phyloP scores from a whole-genome alignment of 1,140 invertebrate species.

The Sarcophaga bullata region DNA sequence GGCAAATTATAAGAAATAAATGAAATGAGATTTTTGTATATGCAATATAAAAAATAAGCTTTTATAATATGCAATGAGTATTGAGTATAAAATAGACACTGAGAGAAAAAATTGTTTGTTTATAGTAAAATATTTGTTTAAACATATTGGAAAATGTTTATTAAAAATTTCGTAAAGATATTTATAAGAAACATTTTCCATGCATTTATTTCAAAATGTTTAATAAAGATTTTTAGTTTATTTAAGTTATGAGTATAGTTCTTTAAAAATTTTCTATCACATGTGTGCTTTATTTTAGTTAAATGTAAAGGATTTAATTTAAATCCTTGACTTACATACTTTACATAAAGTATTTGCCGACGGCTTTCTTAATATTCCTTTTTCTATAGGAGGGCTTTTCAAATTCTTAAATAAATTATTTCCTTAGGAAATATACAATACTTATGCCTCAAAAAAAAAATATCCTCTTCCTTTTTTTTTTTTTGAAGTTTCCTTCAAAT shows the following conservation, averaged over 20 bases:
- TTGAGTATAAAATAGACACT: conserved; percentile 45
- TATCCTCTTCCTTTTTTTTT: no score
- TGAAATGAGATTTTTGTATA: not conserved
- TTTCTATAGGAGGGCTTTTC: not conserved
- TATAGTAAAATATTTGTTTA: not conserved
- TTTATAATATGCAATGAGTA: not conserved
- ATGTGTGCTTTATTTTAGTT: conserved; percentile 43
- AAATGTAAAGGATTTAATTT: conserved; percentile 29
- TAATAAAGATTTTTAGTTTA: conserved; percentile 4
- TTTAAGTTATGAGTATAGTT: conserved; percentile 29
- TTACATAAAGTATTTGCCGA: conserved; percentile 27
- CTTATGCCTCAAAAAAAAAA: not conserved
- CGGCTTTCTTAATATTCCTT: not conserved
- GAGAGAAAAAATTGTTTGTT: conserved; percentile 21
- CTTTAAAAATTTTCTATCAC: conserved; percentile 43
- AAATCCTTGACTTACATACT: conserved; percentile 9
- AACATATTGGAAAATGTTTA: not conserved
- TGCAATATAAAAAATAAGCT: conserved; percentile 19
- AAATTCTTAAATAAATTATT: not conserved
- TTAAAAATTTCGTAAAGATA: not conserved
- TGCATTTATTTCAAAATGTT: not conserved
- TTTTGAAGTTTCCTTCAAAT: not conserved
- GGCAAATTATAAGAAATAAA: conserved; percentile 31
- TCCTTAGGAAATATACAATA: conserved; percentile 23
- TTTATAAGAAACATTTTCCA: not conserved